A percentile compares a stretch with the other conserved stretches of the same genome.
phyloP scores from a whole-genome alignment of 2,113 vertebrate species.

The Cyrtonyx montezumae region DNA sequence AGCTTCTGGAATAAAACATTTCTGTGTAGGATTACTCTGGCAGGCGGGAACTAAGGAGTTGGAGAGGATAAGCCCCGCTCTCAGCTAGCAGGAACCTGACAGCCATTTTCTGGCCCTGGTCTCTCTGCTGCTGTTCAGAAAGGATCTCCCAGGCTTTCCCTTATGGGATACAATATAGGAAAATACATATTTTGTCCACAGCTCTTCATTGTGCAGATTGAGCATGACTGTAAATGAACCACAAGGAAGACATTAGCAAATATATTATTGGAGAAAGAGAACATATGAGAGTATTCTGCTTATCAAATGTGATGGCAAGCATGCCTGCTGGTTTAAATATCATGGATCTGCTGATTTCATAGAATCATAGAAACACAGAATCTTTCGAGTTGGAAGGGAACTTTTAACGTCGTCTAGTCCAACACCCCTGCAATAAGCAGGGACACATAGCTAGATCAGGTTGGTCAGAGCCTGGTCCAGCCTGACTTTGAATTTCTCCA shows the following conservation, averaged over 20 bases:
- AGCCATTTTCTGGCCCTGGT: conserved; percentile 34
- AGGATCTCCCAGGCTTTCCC: neutral
- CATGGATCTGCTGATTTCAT: neutral
- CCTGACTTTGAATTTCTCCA: too few species aligned
- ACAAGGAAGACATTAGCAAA: neutral
- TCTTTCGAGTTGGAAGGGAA: too few species aligned
- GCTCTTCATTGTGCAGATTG: neutral
- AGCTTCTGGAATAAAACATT: conserved; percentile 61
- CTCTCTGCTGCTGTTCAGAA: conserved; percentile 15
- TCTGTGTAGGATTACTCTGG: conserved; percentile 36
- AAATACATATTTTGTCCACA: neutral
- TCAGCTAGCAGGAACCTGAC: conserved; percentile 33
- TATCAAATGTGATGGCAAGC: neutral
- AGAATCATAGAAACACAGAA: too few species aligned
- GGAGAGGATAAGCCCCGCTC: conserved; percentile 41
- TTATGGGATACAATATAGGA: neutral
- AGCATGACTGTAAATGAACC: neutral
- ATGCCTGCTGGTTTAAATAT: neutral
- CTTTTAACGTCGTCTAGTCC: too few species aligned
- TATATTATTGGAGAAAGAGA: neutral
- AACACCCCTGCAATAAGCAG: too few species aligned
- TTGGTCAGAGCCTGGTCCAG: too few species aligned
- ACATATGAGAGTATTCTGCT: neutral
- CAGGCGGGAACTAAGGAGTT: conserved; percentile 34
- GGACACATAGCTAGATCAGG: too few species aligned